Evolutionary conservation across 2,113 vertebrate species (phyloP), one percentile per base, ranked within the genome.

Genomic region (Origma solitaria): DNA sequence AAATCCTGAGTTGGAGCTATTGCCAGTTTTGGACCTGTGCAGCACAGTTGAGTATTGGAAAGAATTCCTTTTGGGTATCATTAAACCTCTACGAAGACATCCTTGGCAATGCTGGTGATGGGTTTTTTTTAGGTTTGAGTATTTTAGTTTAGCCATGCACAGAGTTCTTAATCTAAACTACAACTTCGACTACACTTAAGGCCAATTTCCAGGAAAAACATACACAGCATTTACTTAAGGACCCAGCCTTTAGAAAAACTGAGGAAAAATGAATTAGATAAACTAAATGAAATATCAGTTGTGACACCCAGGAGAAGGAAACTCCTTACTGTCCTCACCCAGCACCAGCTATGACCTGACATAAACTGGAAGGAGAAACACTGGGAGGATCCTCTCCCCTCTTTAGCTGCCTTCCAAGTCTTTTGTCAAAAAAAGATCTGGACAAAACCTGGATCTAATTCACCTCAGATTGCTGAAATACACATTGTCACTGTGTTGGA

Each of bases 401-500:
- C 45, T 72, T 57, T 18, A 31, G 17, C 18, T 71, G 20, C 15
- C 23, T 86, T 73, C 40, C 38, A 11, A 30, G 13, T 9, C 40
- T 80, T 80, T 44, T 73, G 28, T 45, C 50, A 38, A 66, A 45
- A 40, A 72, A 28, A 58, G 45, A 45, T 42, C 42, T 42, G 13
- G 35, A 1, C 54, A 53, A 30, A 42, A 15, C 35, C 70, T 1
- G 1, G 53, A 24, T 58, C 17, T 69, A 37, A 28, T 69, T 25
- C 35, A 6, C 47, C 45, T 92, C 31, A 64, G 49, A 49, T 69
- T 64, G n/a, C 31, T 72, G 45, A 82, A 86, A 40, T 56, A 30
- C 1, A 47, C 0, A 0, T 68, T 49, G 28, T 61, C 28, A 61
- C 1, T 2, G 33, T 33, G 21, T 27, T 78, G 47, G 45, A 57